phyloP scores from a whole-genome alignment of 2,888 invertebrate species.

The Stegophylla sp. region DNA sequence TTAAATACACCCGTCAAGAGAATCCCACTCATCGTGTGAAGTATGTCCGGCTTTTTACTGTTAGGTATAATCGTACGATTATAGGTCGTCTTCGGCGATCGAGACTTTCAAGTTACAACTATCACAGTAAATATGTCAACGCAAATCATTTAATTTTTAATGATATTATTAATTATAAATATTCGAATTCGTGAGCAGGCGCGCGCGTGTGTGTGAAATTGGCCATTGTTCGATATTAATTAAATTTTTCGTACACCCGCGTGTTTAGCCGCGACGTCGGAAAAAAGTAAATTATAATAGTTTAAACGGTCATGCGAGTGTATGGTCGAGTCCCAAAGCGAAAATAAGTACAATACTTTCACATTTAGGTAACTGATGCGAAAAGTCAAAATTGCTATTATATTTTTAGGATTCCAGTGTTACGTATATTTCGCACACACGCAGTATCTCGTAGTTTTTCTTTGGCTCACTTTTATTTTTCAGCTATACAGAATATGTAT shows the following conservation, averaged over 20 bases:
- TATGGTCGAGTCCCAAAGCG: slow-evolving; percentile 17
- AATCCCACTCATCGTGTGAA: too few relatives aligned
- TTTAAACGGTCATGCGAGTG: background rate
- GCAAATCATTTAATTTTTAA: background rate
- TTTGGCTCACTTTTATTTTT: slow-evolving; percentile 11
- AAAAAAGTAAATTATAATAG: slow-evolving; percentile 17
- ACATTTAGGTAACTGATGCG: slow-evolving; percentile 47
- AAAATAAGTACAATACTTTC: slow-evolving; percentile 42
- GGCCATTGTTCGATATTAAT: slow-evolving; percentile 28
- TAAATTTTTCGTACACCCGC: background rate
- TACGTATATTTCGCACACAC: slow-evolving; percentile 7
- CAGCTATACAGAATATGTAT: too few relatives aligned
- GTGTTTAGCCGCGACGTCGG: slow-evolving; percentile 8
- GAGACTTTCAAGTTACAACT: slow-evolving; percentile 9
- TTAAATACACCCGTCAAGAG: too few relatives aligned
- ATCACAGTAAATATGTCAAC: background rate
- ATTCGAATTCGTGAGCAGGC: background rate
- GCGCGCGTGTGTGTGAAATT: background rate
- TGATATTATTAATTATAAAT: background rate
- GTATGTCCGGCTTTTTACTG: too few relatives aligned
- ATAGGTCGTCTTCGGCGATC: background rate
- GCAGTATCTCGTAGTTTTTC: background rate
- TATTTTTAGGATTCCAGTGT: background rate
- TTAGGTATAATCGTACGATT: too few relatives aligned
- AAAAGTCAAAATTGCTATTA: slow-evolving; percentile 42